Percentiles rank a stretch among this genome's conserved stretches.
Conservation (phyloP, 2,113 vertebrate species). For the Pachycephala philippinensis region DNA sequence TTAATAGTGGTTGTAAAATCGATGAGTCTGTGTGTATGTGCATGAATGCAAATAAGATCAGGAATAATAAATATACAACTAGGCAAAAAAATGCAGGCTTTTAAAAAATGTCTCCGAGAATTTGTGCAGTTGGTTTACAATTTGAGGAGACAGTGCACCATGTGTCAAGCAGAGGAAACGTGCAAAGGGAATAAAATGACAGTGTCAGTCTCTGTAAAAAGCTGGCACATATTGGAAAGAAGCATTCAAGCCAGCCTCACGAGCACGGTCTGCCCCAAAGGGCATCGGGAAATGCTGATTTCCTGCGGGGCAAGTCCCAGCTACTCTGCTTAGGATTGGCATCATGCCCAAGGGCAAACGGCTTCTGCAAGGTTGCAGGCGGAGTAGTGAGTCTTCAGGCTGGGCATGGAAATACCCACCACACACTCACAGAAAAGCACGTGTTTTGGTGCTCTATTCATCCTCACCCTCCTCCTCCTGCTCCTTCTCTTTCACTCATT, state of each 20-base stretch:
- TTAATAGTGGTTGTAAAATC: neutral
- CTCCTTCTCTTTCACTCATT: neutral
- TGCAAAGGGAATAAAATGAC: neutral
- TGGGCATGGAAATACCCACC: neutral
- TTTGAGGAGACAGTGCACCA: neutral
- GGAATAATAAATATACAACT: neutral
- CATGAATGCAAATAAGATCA: neutral
- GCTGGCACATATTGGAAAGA: neutral
- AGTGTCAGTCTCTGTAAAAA: neutral
- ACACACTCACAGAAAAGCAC: neutral
- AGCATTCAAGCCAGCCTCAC: neutral
- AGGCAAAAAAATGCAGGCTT: neutral
- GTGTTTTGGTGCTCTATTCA: neutral
- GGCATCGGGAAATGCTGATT: neutral
- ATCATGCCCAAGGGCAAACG: neutral
- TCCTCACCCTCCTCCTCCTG: neutral
- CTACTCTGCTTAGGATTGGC: neutral
- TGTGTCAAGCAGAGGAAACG: neutral
- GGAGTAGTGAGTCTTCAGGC: neutral
- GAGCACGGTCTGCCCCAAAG: neutral
- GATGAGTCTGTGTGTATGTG: neutral
- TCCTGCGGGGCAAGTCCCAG: neutral
- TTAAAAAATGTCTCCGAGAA: neutral
- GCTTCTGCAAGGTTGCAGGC: neutral
- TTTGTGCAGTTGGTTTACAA: neutral